Evolutionary conservation across 2,888 invertebrate species (phyloP).

Genomic region (Dastarcus helophoroides): DNA sequence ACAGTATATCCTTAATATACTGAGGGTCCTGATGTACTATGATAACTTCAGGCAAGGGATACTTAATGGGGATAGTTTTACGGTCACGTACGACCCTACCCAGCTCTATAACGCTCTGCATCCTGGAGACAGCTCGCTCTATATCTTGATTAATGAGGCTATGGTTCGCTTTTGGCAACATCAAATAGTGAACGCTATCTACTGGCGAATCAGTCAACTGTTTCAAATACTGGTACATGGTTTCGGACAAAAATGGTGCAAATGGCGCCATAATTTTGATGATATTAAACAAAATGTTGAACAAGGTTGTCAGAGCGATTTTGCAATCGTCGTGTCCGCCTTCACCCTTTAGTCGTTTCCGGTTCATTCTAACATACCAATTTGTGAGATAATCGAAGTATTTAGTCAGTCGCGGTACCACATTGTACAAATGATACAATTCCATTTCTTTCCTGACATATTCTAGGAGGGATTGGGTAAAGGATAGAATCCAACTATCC

Average conservation of each 20-base stretch:
- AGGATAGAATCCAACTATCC: conserved; percentile 96
- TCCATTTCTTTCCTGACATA: conserved; percentile 91
- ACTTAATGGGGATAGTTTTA: conserved; percentile 88
- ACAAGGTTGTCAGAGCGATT: conserved; percentile 77
- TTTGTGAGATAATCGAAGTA: conserved; percentile 97
- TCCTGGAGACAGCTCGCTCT: conserved; percentile 78
- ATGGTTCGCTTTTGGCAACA: conserved; percentile 66
- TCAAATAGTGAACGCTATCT: conserved; percentile 84
- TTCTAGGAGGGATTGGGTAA: conserved; percentile 82
- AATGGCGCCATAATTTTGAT: conserved; percentile 93
- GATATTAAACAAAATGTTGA: conserved; percentile 79
- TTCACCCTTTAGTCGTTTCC: conserved; percentile 90
- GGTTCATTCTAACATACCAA: conserved; percentile 97
- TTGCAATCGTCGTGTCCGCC: conserved; percentile 68
- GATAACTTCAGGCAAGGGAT: conserved; percentile 92
- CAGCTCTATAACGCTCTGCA: conserved; percentile 93
- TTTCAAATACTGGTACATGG: conserved; percentile 83
- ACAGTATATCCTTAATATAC: conserved; percentile 66
- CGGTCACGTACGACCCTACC: conserved; percentile 88
- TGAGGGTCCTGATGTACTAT: conserved; percentile 77
- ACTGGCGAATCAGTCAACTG: conserved; percentile 47
- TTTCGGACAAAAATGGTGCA: conserved; percentile 91
- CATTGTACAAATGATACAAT: conserved; percentile 88
- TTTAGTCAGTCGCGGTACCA: conserved; percentile 84
- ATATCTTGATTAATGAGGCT: conserved; percentile 71